Evolutionary conservation across 1,140 invertebrate genomes (phyloP).

Genomic region (Aphelenchoides avenae): DNA sequence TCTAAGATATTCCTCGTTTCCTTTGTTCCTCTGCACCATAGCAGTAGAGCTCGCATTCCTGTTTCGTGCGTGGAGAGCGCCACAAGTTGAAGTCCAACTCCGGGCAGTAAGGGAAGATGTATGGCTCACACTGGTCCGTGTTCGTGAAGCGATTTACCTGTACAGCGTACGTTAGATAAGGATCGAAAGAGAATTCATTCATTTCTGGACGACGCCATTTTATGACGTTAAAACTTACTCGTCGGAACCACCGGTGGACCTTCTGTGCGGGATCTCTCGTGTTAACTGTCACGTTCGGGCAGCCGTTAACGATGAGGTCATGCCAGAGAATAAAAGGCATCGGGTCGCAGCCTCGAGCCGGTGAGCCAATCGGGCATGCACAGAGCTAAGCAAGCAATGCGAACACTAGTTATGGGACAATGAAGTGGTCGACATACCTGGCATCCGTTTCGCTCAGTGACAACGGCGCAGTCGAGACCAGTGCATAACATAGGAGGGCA

Average conservation of each 20-base stretch:
- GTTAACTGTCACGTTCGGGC: constrained; percentile 59
- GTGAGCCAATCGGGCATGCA: constrained; percentile 58
- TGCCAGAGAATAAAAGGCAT: constrained; percentile 59
- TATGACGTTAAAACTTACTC: constrained; percentile 35
- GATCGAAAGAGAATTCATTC: constrained; percentile 6
- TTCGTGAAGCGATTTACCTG: constrained; percentile 58
- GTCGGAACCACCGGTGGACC: constrained; percentile 59
- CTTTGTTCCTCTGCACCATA: constrained; percentile 51
- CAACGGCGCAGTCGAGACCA: constrained; percentile 57
- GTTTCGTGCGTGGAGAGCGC: constrained; percentile 57
- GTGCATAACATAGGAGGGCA: constrained; percentile 59
- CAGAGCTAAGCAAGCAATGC: constrained; percentile 45
- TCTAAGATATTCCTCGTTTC: constrained; percentile 50
- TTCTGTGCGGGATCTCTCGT: constrained; percentile 58
- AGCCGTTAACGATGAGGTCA: constrained; percentile 59
- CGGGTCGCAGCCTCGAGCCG: constrained; percentile 58
- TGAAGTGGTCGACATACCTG: constrained; percentile 36
- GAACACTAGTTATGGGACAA: constrained; percentile 2
- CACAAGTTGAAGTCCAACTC: constrained; percentile 59
- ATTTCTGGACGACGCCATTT: neutral
- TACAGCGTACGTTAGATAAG: constrained; percentile 10
- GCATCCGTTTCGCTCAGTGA: constrained; percentile 57
- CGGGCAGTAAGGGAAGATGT: constrained; percentile 59
- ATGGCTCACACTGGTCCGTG: constrained; percentile 59
- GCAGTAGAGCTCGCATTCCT: constrained; percentile 57